phyloP scores from a whole-genome alignment of 2,797 vertebrate species.

The Phoxinus dragarum region DNA sequence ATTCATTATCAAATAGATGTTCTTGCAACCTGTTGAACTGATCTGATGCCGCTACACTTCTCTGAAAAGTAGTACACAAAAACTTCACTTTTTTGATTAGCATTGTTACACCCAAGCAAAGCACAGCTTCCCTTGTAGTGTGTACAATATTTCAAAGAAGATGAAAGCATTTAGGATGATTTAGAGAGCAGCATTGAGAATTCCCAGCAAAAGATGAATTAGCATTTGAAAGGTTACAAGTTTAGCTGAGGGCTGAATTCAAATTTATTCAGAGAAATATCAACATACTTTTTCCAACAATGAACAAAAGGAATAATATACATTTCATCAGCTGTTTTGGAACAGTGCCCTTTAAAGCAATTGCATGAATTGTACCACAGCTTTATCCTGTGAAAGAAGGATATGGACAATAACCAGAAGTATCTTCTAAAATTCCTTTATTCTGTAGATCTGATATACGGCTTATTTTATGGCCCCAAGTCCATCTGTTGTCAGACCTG shows the following conservation, averaged over 20 bases:
- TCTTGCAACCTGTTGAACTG: constrained; percentile 16
- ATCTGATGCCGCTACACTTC: neutral
- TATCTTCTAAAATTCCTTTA: neutral
- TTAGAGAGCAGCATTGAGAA: neutral
- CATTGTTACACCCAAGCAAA: constrained; percentile 1
- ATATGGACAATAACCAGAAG: constrained; percentile 2
- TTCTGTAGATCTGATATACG: neutral
- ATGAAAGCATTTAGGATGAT: constrained; percentile 27
- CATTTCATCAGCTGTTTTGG: constrained; percentile 29
- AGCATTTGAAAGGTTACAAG: constrained; percentile 46
- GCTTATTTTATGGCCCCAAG: neutral
- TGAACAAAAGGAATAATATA: constrained; percentile 9
- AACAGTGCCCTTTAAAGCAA: constrained; percentile 1
- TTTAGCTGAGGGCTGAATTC: constrained; percentile 33
- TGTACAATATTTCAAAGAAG: constrained; percentile 1
- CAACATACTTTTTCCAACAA: constrained; percentile 8
- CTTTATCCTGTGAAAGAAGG: neutral
- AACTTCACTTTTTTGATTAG: constrained; percentile 22
- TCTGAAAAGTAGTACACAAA: neutral
- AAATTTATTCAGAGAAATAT: neutral
- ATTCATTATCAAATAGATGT: constrained; percentile 32
- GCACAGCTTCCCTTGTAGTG: neutral
- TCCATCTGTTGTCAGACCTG: neutral
- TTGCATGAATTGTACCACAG: neutral
- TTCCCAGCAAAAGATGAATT: constrained; percentile 19